Evolutionary conservation across 2,113 vertebrate species (phyloP), one percentile per base, ranked within the genome.

Genomic region (Apteryx mantelli): DNA sequence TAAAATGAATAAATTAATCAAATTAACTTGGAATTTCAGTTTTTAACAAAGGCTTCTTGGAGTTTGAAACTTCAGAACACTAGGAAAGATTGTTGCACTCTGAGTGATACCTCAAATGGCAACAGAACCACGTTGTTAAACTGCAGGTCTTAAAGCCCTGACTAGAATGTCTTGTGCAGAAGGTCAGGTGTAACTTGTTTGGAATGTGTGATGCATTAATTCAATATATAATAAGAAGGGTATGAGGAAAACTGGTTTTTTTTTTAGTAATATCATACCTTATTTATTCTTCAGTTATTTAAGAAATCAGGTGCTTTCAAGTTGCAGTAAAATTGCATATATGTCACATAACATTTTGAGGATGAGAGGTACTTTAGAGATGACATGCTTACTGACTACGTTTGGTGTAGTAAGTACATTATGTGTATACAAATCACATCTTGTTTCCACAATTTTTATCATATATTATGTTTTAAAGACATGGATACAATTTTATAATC

Each of bases 1-100:
- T 79, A 88, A 97, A 91, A 88, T 64, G 32, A 92, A 85, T 71
- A 89, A 91, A 84, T 87, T 87, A 92, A 91, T 93, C 66, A 74
- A 84, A 96, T 93, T 89, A 94, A 74, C 40, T 77, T 83, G 84
- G 87, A 89, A 82, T 96, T 95, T 85, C 60, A 34, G 40, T 77
- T 89, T 95, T 79, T 91, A 50, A 92, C 81, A 82, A 96, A 95
- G 53, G 20, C 63, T 85, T 89, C 66, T 82, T 93, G 91, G 78
- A 96, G 77, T 79, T 30, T 40, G 81, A 85, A 76, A 77, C 86
- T 94, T 21, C 28, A 90, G 69, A 92, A 78, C 81, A 66, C 0
- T 36, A 79, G 89, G 38, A 34, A 68, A 69, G 65, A 58, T 58
- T 82, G 65, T 84, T 63, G 40, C 6, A 1, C 0, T 1, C 15